A percentile compares a stretch with the other conserved stretches of the same genome.
These are phyloP conservation scores for Heptranchias perlo DNA, from an alignment of 2,113 vertebrate genomes.

Conservation along the genomic window DNA sequence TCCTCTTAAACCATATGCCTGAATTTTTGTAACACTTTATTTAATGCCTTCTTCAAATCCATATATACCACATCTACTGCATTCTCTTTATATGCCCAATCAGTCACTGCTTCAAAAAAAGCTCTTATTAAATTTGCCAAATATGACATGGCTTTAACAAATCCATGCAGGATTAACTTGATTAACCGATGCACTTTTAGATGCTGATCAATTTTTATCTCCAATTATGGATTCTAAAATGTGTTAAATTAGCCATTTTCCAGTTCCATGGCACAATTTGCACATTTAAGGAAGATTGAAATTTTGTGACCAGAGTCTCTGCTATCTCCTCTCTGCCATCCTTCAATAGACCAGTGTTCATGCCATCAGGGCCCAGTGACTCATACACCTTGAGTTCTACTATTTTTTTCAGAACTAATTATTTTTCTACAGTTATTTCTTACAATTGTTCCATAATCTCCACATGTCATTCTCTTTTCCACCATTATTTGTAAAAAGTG, in stretches of 20 bases:
- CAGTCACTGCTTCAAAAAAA: neutral
- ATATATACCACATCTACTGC: neutral
- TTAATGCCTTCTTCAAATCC: neutral
- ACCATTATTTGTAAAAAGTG: neutral
- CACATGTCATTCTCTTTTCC: neutral
- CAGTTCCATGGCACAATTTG: neutral
- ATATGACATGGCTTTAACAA: neutral
- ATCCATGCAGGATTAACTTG: neutral
- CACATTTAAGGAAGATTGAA: neutral
- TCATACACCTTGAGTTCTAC: neutral
- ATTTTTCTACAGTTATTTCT: neutral
- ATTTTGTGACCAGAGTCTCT: neutral
- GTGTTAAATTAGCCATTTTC: neutral
- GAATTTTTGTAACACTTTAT: neutral
- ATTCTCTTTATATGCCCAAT: too few relatives aligned
- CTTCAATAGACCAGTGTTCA: neutral
- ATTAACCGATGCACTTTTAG: too few relatives aligned
- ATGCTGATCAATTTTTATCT: too few relatives aligned
- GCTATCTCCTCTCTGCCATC: neutral
- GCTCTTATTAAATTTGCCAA: neutral
- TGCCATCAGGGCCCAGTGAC: neutral
- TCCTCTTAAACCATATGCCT: too few relatives aligned
- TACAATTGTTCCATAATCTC: neutral
- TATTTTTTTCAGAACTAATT: neutral
- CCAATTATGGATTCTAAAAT: neutral